These are phyloP conservation scores for Valencia hispanica DNA, from an alignment of 2,797 vertebrate genomes.

Conservation along the genomic window DNA sequence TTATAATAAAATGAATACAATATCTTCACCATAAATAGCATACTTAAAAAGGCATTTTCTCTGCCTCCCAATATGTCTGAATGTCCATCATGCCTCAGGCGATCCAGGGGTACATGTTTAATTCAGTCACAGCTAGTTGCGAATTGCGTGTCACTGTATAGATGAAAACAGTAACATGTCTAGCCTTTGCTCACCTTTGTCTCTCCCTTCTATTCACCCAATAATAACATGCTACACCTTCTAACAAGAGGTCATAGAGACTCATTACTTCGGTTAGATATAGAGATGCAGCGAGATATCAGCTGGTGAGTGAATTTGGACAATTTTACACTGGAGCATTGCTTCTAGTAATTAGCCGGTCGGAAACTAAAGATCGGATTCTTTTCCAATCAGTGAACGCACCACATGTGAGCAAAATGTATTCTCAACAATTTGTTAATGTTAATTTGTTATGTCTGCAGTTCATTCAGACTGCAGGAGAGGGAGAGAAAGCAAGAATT, in stretches of 20 bases:
- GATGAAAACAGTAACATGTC: constrained; percentile 39
- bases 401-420: no score
- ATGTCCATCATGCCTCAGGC: constrained; percentile 77
- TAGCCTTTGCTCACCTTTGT: constrained; percentile 42
- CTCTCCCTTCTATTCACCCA: constrained; percentile 32
- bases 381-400: neutral
- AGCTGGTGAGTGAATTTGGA: neutral
- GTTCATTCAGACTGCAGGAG: neutral
- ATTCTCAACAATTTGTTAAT: neutral
- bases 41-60: constrained; percentile 84
- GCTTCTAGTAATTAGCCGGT: neutral
- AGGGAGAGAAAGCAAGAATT: neutral
- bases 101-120: constrained; percentile 78
- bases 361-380: neutral
- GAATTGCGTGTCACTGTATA: constrained; percentile 39
- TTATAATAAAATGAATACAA: constrained; percentile 86
- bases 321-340: neutral
- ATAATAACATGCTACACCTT: constrained; percentile 49
- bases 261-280: constrained; percentile 63
- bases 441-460: no score
- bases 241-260: constrained; percentile 51
- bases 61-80: constrained; percentile 71
- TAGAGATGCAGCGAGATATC: constrained; percentile 22
- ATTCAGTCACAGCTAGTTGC: constrained; percentile 75
- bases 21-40: constrained; percentile 82